Evolutionary conservation across 2,797 vertebrate genomes (phyloP).

Genomic region (Macroramphosus scolopax): DNA sequence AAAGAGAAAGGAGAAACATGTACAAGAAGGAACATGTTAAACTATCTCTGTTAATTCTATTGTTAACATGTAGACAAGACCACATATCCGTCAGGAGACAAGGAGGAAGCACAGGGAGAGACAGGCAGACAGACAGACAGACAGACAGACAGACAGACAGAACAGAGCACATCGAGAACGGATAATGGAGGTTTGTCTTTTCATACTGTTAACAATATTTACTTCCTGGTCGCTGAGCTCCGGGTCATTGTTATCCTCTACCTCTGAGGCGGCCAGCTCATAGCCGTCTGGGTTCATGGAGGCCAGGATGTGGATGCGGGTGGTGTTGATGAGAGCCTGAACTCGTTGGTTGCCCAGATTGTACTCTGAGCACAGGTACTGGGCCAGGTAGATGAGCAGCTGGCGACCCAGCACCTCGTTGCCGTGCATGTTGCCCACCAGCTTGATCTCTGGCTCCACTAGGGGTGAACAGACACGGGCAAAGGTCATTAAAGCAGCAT

Average conservation of each 20-base stretch:
- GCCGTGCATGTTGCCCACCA: conserved; percentile 95
- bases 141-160: conserved; percentile 29
- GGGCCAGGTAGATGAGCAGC: conserved; percentile 89
- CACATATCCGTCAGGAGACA: conserved; percentile 59
- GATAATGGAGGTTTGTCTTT: conserved; percentile 68
- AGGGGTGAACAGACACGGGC: conserved; percentile 28
- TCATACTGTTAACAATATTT: conserved; percentile 75
- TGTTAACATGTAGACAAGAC: conserved; percentile 70
- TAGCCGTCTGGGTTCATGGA: conserved; percentile 99
- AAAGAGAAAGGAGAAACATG: conserved; percentile 40
- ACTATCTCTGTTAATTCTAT: conserved; percentile 40
- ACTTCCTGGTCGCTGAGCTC: conserved; percentile 81
- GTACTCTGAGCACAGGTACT: conserved; percentile 95
- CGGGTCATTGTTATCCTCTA: conserved; percentile 82
- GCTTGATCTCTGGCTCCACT: conserved; percentile 97
- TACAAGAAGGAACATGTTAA: conserved; percentile 28
- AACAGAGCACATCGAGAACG: conserved; percentile 34
- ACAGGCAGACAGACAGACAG: no score
- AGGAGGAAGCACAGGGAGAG: no score
- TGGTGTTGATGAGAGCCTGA: conserved; percentile 89
- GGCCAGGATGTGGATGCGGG: conserved; percentile 92
- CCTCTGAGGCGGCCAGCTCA: conserved; percentile 92
- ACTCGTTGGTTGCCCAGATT: conserved; percentile 85
- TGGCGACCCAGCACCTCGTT: conserved; percentile 95
- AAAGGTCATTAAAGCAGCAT: conserved; percentile 13